A percentile compares a stretch with the other conserved stretches of the same genome.
Evolutionary conservation across 2,113 vertebrate genomes (phyloP).

Genomic region (Alosa alosa): DNA sequence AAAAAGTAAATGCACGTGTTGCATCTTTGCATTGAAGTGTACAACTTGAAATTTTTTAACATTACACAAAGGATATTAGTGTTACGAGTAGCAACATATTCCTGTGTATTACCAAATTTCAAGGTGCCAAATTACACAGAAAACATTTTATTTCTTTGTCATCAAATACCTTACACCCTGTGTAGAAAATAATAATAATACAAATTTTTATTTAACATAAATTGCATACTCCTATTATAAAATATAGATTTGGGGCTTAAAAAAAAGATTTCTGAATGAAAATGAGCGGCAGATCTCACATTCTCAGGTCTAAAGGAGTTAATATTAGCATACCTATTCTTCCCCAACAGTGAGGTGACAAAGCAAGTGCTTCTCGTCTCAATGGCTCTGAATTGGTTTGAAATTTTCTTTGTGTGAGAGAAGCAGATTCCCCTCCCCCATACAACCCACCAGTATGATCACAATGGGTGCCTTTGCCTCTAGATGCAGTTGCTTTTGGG

Average conservation of each 20-base stretch:
- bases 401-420: slow-evolving; percentile 67
- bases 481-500: slow-evolving; percentile 43
- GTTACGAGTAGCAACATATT: neutral
- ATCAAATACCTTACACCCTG: neutral
- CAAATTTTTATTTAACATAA: neutral
- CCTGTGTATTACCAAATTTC: neutral
- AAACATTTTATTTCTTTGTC: neutral
- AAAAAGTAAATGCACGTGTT: neutral
- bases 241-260: slow-evolving; percentile 47
- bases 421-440: slow-evolving; percentile 42
- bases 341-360: slow-evolving; percentile 57
- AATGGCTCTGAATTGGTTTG: slow-evolving; percentile 60
- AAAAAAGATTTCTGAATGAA: slow-evolving; percentile 51
- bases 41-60: neutral
- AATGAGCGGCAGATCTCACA: slow-evolving; percentile 51
- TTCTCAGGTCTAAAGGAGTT: slow-evolving; percentile 57
- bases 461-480: slow-evolving; percentile 54
- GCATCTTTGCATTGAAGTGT: neutral
- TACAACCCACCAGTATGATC: slow-evolving; percentile 33
- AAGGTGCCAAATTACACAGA: neutral
- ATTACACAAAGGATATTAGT: neutral
- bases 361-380: slow-evolving; percentile 63
- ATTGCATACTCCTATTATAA: slow-evolving; percentile 36
- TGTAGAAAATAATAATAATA: neutral
- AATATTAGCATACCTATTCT: slow-evolving; percentile 69